Base-by-base conservation (phyloP, 2,113 vertebrate genomes). In the Proteles cristata region DNA sequence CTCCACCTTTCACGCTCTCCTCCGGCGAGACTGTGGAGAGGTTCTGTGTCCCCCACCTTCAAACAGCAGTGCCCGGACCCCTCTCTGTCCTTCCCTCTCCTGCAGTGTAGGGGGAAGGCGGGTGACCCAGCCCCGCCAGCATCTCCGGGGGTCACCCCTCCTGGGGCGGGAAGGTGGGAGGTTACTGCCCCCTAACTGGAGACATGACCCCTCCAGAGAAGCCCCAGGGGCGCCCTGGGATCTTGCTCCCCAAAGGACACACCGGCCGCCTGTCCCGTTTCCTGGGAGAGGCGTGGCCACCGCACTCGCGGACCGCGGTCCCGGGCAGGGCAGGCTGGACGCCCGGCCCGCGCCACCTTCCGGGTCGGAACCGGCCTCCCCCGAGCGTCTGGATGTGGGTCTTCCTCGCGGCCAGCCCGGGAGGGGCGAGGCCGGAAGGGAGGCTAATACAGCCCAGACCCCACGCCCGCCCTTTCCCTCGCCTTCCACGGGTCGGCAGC, bases 321-420 rank as follows among this genome's bases (percentile, higher is more conserved):
- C 35, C 10, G 4, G 39, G 26, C 73, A 21, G 45, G 28, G 45
- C 0, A 12, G n/a, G 9, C 71, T 43, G 79, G 15, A 43, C 16
- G 21, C 25, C 50, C 50, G 63, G 48, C 58, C 14, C 5, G n/a
- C 2, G 10, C 33, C 43, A 19, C 31, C 2, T 19, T 48, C 7
- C 1, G 16, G 33, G 26, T 21, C 0, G 6, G 26, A 61, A 71
- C 16, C 3, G 39, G 26, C 43, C 77, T 12, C 15, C 14, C 7
- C 26, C 1, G 11, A 2, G 4, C 45, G 5, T 74, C 26, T 11
- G 66, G 16, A 48, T 65, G 25, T 10, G 43, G 14, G 55, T 91
- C 28, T 12, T 23, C n/a, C 12, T 7, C 35, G 23, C 26, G 3
- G 50, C 7, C 39, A 3, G 23, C 39, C 14, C 16, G 55, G 63